Percentiles rank a stretch among this genome's conserved stretches.
Evolutionary conservation across 2,113 vertebrate species (phyloP).

Genomic region (Podarcis raffonei): DNA sequence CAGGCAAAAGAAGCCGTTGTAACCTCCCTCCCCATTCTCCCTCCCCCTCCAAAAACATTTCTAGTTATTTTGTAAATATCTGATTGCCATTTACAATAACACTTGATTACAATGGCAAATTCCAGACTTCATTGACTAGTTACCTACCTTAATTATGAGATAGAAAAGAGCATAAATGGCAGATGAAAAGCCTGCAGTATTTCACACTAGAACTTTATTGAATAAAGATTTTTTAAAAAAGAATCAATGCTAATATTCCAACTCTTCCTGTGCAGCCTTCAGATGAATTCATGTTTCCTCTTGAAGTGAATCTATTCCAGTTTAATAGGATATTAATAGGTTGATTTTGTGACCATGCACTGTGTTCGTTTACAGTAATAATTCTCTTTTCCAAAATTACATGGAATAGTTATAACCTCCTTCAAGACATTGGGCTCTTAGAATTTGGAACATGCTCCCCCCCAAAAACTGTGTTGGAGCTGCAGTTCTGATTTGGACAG

Average conservation of each 20-base stretch:
- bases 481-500: neutral
- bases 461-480: neutral
- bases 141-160: slow-evolving; percentile 97
- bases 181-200: slow-evolving; percentile 93
- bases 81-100: slow-evolving; percentile 85
- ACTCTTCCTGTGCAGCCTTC: slow-evolving; percentile 89
- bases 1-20: slow-evolving; percentile 82
- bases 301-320: slow-evolving; percentile 71
- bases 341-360: slow-evolving; percentile 80
- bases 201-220: slow-evolving; percentile 86
- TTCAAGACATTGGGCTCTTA: slow-evolving; percentile 69
- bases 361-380: slow-evolving; percentile 77
- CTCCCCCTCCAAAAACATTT: slow-evolving; percentile 68
- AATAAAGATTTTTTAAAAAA: slow-evolving; percentile 71
- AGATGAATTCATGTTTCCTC: slow-evolving; percentile 75
- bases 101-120: slow-evolving; percentile 80
- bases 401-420: slow-evolving; percentile 68
- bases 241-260: slow-evolving; percentile 86
- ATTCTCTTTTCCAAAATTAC: slow-evolving; percentile 82
- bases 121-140: slow-evolving; percentile 89
- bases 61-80: slow-evolving; percentile 91
- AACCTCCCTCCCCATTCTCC: slow-evolving; percentile 77
- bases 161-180: slow-evolving; percentile 83
- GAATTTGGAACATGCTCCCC: slow-evolving; percentile 31
- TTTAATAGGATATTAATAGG: slow-evolving; percentile 59